phyloP scores from a whole-genome alignment of 2,113 vertebrate genomes.

The Acanthisitta chloris region DNA sequence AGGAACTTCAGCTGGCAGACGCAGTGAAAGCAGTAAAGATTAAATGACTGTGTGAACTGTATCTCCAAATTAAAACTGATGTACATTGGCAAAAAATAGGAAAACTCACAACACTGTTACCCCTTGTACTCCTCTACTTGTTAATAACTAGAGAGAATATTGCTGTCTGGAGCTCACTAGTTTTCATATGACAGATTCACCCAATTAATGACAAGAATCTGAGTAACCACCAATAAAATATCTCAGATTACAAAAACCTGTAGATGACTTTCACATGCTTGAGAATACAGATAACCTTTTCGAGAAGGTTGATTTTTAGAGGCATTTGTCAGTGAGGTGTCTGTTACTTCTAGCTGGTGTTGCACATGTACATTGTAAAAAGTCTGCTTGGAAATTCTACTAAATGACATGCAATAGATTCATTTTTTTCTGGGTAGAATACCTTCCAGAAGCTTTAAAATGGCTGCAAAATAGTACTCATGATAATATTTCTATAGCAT shows the following conservation, averaged over 20 bases:
- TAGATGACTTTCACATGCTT: not conserved
- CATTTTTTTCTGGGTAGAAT: not conserved
- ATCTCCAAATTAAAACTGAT: not conserved
- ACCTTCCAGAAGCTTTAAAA: not conserved
- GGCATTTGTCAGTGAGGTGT: not conserved
- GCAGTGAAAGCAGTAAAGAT: not conserved
- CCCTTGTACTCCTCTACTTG: not conserved
- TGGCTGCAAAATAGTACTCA: not conserved
- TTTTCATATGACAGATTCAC: not conserved
- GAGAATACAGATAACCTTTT: not conserved
- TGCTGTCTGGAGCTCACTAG: not conserved
- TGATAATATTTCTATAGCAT: not conserved
- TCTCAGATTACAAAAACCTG: not conserved
- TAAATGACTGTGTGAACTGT: not conserved
- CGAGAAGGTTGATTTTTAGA: not conserved
- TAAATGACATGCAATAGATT: not conserved
- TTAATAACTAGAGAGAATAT: not conserved
- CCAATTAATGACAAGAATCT: not conserved
- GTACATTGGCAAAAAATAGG: not conserved
- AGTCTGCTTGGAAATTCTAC: not conserved
- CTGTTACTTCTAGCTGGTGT: not conserved
- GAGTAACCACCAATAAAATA: not conserved
- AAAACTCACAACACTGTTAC: not conserved
- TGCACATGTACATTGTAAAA: not conserved
- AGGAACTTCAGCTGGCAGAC: conserved; percentile 25